Conservation (phyloP, 1,140 invertebrate species). For the Caenorhabditis remanei region DNA sequence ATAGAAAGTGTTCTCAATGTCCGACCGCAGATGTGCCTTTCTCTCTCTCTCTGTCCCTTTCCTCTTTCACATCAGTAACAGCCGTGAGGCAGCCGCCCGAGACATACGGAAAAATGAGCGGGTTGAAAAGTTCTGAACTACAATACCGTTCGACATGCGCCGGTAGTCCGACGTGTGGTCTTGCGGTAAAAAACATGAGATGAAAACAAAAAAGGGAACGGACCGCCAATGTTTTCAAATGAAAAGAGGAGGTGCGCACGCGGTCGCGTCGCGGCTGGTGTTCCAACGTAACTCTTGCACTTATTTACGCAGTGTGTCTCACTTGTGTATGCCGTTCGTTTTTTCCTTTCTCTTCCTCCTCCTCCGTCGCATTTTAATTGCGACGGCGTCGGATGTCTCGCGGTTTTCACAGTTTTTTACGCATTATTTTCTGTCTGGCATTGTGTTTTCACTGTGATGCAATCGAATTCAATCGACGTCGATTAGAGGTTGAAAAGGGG, state of each 20-base stretch:
- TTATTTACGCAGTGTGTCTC: slow-evolving; percentile 54
- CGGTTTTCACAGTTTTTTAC: background rate
- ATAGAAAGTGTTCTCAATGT: background rate
- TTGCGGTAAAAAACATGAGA: background rate
- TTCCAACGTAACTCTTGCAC: slow-evolving; percentile 39
- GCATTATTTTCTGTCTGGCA: background rate
- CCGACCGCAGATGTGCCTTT: background rate
- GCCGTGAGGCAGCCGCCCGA: background rate
- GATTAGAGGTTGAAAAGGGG: background rate
- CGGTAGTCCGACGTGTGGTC: background rate
- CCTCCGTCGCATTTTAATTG: slow-evolving; percentile 16
- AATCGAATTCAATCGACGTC: slow-evolving; percentile 20
- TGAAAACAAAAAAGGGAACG: slow-evolving; percentile 45
- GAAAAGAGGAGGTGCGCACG: slow-evolving; percentile 18
- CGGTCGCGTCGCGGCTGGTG: slow-evolving; percentile 27
- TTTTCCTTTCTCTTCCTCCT: slow-evolving; percentile 29
- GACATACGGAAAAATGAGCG: background rate
- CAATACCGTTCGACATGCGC: slow-evolving; percentile 4
- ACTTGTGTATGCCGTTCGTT: slow-evolving; percentile 17
- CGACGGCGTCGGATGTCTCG: slow-evolving; percentile 7
- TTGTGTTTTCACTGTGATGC: slow-evolving; percentile 35
- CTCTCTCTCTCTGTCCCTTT: background rate
- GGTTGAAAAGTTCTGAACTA: background rate
- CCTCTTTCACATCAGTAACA: background rate
- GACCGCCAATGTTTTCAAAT: slow-evolving; percentile 40